Evolutionary conservation across 1,140 invertebrate genomes (phyloP).

Genomic region (Pogonomyrmex californicus): DNA sequence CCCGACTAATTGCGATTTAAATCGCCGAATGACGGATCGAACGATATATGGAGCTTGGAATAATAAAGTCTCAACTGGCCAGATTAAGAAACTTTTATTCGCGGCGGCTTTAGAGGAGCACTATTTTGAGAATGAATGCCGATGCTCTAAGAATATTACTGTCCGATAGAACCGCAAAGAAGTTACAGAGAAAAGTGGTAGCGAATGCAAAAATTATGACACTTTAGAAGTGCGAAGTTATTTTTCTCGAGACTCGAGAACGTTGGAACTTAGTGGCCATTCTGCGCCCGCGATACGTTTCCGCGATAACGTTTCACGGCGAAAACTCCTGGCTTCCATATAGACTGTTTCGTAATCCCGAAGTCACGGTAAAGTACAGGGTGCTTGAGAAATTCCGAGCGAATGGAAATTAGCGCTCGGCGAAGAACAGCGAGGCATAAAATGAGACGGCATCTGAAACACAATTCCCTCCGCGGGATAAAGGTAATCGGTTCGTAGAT

Average conservation of each 20-base stretch:
- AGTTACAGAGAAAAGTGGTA: constrained; percentile 6
- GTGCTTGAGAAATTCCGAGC: constrained; percentile 44
- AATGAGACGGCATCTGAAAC: constrained; percentile 18
- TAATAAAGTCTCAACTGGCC: neutral
- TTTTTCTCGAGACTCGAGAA: constrained; percentile 31
- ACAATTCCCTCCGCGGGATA: constrained; percentile 8
- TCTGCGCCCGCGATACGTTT: constrained; percentile 48
- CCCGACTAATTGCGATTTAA: constrained; percentile 13
- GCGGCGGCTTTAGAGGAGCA: neutral
- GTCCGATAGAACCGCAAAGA: constrained; percentile 28
- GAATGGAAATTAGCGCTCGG: constrained; percentile 34
- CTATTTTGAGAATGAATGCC: constrained; percentile 21
- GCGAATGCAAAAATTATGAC: constrained; percentile 56
- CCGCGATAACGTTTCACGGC: constrained; percentile 31
- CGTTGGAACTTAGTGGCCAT: constrained; percentile 31
- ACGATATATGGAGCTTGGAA: neutral
- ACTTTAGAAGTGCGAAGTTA: constrained; percentile 45
- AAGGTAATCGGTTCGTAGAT: constrained; percentile 30
- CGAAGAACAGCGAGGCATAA: constrained; percentile 23
- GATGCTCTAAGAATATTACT: constrained; percentile 8
- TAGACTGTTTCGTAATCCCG: constrained; percentile 26
- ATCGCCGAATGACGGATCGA: neutral
- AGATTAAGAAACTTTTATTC: constrained; percentile 33
- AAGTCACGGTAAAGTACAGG: constrained; percentile 31
- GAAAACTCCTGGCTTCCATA: constrained; percentile 29